phyloP scores from a whole-genome alignment of 2,888 invertebrate species.

The Malthinus flaveolus region DNA sequence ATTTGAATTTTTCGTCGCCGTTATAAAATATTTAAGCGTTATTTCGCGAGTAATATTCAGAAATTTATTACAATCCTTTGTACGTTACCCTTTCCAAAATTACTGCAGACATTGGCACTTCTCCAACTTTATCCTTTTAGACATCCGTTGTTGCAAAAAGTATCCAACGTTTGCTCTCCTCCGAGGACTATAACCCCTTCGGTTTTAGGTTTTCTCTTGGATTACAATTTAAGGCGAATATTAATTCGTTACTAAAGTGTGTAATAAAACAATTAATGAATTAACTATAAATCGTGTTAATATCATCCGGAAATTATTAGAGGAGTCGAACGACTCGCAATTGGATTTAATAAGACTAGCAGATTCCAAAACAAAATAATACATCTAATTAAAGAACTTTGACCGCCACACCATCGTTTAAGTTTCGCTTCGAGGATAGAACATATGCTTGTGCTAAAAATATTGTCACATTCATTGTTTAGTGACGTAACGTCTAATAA shows the following conservation, averaged over 20 bases:
- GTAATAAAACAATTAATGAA: background rate
- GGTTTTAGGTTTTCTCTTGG: too few relatives aligned
- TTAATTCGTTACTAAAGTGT: background rate
- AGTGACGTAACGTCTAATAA: conserved; percentile 2
- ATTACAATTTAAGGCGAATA: too few relatives aligned
- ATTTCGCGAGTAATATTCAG: too few relatives aligned
- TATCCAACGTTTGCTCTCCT: too few relatives aligned
- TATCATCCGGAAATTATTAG: background rate
- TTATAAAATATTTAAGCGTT: too few relatives aligned
- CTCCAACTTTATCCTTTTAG: too few relatives aligned
- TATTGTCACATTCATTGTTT: conserved; percentile 3
- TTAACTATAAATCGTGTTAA: background rate
- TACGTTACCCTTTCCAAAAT: too few relatives aligned
- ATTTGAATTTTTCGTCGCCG: too few relatives aligned
- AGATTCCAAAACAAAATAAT: conserved; percentile 1
- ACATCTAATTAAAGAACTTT: conserved; percentile 6
- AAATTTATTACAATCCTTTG: too few relatives aligned
- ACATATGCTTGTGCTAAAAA: conserved; percentile 7
- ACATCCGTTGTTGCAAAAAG: too few relatives aligned
- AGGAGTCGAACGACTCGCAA: background rate
- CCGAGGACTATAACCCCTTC: too few relatives aligned
- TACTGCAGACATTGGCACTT: too few relatives aligned
- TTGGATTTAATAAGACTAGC: background rate
- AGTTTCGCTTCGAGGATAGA: background rate
- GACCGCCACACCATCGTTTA: background rate